Base-by-base conservation (phyloP, 2,888 invertebrate species). In the Hydraecia micacea region DNA sequence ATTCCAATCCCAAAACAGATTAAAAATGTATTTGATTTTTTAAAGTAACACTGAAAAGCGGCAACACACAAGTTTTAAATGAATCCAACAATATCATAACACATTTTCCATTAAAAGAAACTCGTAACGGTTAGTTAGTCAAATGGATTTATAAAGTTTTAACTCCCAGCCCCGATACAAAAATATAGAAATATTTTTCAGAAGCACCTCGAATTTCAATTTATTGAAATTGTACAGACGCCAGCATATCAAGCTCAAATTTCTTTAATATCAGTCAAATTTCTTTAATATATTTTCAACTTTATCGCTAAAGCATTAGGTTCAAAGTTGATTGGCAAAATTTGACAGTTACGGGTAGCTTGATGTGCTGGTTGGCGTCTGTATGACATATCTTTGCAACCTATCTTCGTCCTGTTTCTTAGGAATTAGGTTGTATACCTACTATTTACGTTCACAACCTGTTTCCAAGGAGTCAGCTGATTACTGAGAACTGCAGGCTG, bases 301-400 rank as follows among this genome's bases (percentile, higher is more conserved):
- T n/a, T n/a, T n/a, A n/a, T n/a, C n/a, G n/a, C n/a, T n/a, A n/a
- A n/a, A n/a, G n/a, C n/a, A n/a, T n/a, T n/a, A n/a, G n/a, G n/a
- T n/a, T n/a, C n/a, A n/a, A n/a, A n/a, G n/a, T n/a, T n/a, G n/a
- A n/a, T n/a, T n/a, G n/a, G n/a, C n/a, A n/a, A n/a, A n/a, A n/a
- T n/a, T n/a, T n/a, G n/a, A n/a, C n/a, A n/a, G n/a, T n/a, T n/a
- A n/a, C n/a, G n/a, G n/a, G n/a, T n/a, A n/a, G n/a, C n/a, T n/a
- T n/a, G n/a, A n/a, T n/a, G n/a, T n/a, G n/a, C n/a, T n/a, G n/a
- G n/a, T n/a, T n/a, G n/a, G n/a, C n/a, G n/a, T n/a, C n/a, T n/a
- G n/a, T n/a, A n/a, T n/a, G n/a, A n/a, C n/a, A n/a, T n/a, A n/a
- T 60, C 42, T 70, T 67, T 73, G 39, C 42, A 73, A 73, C 69